A percentile compares a stretch with the other conserved stretches of the same genome.
These are phyloP conservation scores for Neodiprion pinetum DNA, from an alignment of 1,140 invertebrate species.

Conservation along the genomic window DNA sequence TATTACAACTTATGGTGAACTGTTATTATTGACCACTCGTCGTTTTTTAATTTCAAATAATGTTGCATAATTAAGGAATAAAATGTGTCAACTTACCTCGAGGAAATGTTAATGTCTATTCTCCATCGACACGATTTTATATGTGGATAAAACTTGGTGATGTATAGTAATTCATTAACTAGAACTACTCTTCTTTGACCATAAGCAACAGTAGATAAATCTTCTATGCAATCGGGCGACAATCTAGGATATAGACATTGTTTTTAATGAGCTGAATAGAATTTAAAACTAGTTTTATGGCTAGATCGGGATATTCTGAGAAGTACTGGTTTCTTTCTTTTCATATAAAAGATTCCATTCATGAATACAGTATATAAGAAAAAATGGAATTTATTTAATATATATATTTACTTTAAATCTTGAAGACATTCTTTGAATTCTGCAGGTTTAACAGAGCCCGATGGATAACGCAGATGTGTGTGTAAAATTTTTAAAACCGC, in stretches of 20 bases:
- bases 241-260: slow-evolving; percentile 41
- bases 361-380: slow-evolving; percentile 18
- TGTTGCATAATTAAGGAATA: slow-evolving; percentile 4
- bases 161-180: slow-evolving; percentile 42
- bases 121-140: slow-evolving; percentile 52
- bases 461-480: slow-evolving; percentile 35
- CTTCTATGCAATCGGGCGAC: slow-evolving; percentile 50
- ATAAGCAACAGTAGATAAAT: slow-evolving; percentile 50
- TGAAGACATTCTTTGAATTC: slow-evolving; percentile 53
- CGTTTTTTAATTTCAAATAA: slow-evolving; percentile 9
- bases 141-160: slow-evolving; percentile 43
- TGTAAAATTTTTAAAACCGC: slow-evolving; percentile 50
- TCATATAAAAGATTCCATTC: slow-evolving; percentile 2
- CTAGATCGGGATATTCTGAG: background rate
- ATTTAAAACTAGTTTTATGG: too few relatives aligned
- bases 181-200: slow-evolving; percentile 44
- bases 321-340: background rate
- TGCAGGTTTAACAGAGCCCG: slow-evolving; percentile 38
- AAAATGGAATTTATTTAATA: slow-evolving; percentile 18
- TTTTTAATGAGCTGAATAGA: background rate
- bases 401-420: slow-evolving; percentile 48
- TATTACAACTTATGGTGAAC: slow-evolving; percentile 15
- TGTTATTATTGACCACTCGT: background rate
- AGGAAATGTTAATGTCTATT: slow-evolving; percentile 53
- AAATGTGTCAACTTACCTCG: slow-evolving; percentile 42